phyloP scores from a whole-genome alignment of 2,797 vertebrate species.

The Cossypha caffra region DNA sequence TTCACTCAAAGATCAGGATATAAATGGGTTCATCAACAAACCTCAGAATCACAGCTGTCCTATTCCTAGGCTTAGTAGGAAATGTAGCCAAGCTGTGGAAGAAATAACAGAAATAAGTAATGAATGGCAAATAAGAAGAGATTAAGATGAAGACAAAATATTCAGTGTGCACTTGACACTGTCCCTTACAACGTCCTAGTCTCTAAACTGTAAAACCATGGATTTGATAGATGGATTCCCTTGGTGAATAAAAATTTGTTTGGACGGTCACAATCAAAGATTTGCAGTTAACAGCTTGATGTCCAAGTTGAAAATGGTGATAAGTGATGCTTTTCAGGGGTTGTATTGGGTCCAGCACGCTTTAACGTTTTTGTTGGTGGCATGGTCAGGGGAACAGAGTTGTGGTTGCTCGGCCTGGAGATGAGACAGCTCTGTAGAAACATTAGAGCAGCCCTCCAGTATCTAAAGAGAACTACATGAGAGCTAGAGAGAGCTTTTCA shows the following conservation, averaged over 20 bases:
- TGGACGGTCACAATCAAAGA: neutral
- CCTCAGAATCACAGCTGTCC: neutral
- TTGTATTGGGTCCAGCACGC: fast-evolving
- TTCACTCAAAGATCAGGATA: neutral
- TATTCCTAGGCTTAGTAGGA: neutral
- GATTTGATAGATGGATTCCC: neutral
- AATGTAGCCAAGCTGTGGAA: neutral
- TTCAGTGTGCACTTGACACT: neutral
- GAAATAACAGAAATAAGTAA: neutral
- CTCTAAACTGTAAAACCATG: neutral
- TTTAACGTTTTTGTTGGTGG: neutral
- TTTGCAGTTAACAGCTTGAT: fast-evolving
- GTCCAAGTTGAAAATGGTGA: neutral
- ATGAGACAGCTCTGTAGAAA: neutral
- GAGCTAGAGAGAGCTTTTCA: neutral
- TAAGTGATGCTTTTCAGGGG: neutral
- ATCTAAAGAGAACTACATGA: no score
- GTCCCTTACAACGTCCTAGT: neutral
- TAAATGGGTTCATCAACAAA: neutral
- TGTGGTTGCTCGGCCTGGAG: neutral
- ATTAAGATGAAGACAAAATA: neutral
- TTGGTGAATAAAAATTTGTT: neutral
- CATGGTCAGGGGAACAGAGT: neutral
- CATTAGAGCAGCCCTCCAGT: neutral
- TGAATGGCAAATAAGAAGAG: neutral